phyloP scores from a whole-genome alignment of 2,888 invertebrate genomes.

The Parnassius mnemosyne region DNA sequence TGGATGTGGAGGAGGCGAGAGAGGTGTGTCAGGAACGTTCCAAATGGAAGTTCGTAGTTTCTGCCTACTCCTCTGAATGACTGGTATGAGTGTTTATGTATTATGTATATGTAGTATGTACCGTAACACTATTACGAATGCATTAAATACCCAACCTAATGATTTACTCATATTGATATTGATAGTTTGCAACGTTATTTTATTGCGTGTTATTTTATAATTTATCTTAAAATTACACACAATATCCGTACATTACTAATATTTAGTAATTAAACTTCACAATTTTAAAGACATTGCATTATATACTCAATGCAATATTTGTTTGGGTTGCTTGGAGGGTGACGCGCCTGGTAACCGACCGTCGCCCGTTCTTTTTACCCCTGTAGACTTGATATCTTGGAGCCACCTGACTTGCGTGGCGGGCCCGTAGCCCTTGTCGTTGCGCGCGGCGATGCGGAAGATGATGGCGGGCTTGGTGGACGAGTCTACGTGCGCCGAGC shows the following conservation, averaged over 20 bases:
- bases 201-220: too few species aligned
- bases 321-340: constrained; percentile 74
- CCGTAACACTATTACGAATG: too few species aligned
- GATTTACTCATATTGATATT: too few species aligned
- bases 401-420: constrained; percentile 99
- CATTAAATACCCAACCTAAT: too few species aligned
- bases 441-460: constrained; percentile 98
- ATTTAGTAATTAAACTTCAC: constrained; percentile 10
- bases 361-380: constrained; percentile 70
- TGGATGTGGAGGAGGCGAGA: too few species aligned
- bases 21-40: too few species aligned
- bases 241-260: constrained; percentile 26
- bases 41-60: too few species aligned
- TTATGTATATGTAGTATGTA: too few species aligned
- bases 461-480: constrained; percentile 98
- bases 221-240: too few species aligned
- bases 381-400: constrained; percentile 46
- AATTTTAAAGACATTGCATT: constrained; percentile 26
- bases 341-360: constrained; percentile 71
- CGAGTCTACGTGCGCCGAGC: constrained; percentile 96
- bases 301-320: constrained; percentile 62
- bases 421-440: constrained; percentile 99
- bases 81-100: too few species aligned
- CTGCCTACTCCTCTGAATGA: too few species aligned
- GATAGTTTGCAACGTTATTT: too few species aligned